Evolutionary conservation across 2,888 invertebrate species (phyloP).

Genomic region (Nemotelus pantherinus): DNA sequence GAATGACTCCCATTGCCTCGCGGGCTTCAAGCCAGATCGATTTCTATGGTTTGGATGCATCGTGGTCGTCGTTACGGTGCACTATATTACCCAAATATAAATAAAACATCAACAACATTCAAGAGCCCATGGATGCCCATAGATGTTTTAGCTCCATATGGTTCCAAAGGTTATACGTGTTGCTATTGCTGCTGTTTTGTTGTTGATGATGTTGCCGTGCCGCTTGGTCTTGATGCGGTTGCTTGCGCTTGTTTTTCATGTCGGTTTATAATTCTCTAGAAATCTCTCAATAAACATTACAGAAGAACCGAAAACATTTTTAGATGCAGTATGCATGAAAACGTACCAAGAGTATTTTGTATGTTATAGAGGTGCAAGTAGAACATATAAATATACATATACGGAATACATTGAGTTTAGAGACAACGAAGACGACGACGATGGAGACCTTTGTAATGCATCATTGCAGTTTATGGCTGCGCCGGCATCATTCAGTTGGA

Average conservation of each 20-base stretch:
- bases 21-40: too few species aligned
- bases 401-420: background rate
- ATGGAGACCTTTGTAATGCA: conserved; percentile 1
- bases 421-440: background rate
- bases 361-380: background rate
- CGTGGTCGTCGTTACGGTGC: too few species aligned
- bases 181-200: conserved; percentile 1
- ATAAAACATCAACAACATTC: too few species aligned
- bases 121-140: too few species aligned
- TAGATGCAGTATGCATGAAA: conserved; percentile 10
- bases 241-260: background rate
- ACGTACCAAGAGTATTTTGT: background rate
- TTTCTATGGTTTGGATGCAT: too few species aligned
- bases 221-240: background rate
- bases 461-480: conserved; percentile 2
- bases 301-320: background rate
- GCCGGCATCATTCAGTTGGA: too few species aligned
- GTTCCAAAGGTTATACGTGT: conserved; percentile 20
- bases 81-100: too few species aligned
- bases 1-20: too few species aligned
- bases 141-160: conserved; percentile 17
- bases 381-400: background rate
- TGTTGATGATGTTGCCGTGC: background rate
- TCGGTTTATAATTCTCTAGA: background rate
- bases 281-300: too few species aligned